Conservation (phyloP, 64 coral and sea anemone genomes). For the Pachyseris speciosa region DNA sequence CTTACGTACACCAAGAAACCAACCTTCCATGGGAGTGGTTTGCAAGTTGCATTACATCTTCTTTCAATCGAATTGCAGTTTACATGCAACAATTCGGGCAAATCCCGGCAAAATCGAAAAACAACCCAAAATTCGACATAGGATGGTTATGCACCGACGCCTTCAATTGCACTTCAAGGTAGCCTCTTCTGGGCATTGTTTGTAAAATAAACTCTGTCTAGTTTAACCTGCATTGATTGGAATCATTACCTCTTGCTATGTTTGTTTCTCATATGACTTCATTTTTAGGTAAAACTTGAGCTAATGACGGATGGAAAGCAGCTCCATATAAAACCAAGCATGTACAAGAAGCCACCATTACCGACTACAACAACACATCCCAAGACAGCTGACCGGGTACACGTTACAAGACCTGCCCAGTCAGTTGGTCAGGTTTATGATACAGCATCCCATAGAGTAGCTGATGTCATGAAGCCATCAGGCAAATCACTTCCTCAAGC, state of each 20-base stretch:
- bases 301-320: conserved; percentile 73
- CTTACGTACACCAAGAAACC: too few relatives aligned
- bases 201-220: too few relatives aligned
- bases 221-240: background rate
- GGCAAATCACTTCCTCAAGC: background rate
- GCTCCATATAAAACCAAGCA: conserved; percentile 27
- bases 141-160: too few relatives aligned
- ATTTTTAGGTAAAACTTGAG: conserved; percentile 61
- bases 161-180: too few relatives aligned
- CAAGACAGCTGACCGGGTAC: background rate
- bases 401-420: conserved; percentile 51
- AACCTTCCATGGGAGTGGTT: too few relatives aligned
- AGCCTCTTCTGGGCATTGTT: too few relatives aligned
- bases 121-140: too few relatives aligned
- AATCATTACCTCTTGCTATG: background rate
- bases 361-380: background rate
- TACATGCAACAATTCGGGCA: too few relatives aligned
- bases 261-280: background rate
- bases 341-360: conserved; percentile 6
- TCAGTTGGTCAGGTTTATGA: background rate
- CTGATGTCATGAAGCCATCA: background rate
- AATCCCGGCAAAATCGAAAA: too few relatives aligned
- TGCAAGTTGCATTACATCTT: too few relatives aligned
- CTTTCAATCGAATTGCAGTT: too few relatives aligned
- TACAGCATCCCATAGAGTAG: background rate